Conservation (phyloP, 2,888 invertebrate genomes). For the Pyrochroa serraticornis region DNA sequence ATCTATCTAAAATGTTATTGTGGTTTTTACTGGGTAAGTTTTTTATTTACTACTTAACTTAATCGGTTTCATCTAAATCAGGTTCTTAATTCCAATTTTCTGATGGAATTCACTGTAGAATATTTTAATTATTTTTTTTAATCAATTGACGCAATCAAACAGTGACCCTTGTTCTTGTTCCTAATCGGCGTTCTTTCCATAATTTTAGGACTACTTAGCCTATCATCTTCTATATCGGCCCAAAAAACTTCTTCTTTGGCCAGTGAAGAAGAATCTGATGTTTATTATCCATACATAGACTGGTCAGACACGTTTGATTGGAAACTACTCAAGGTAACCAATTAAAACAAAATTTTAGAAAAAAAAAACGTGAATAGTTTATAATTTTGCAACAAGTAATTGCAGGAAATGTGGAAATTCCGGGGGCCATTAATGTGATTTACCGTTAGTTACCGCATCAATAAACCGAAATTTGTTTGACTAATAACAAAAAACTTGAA, state of each 20-base stretch:
- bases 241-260: not conserved
- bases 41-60: conserved; percentile 2
- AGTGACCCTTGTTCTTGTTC: not conserved
- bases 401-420: too few relatives aligned
- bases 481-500: not conserved
- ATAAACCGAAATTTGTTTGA: too few relatives aligned
- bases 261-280: conserved; percentile 31
- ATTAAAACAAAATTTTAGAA: not conserved
- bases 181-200: not conserved
- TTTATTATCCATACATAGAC: conserved; percentile 42
- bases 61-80: not conserved
- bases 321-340: conserved; percentile 66
- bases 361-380: too few relatives aligned
- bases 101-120: too few relatives aligned
- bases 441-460: too few relatives aligned
- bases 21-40: conserved; percentile 19
- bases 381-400: too few relatives aligned
- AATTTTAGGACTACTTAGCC: conserved; percentile 10
- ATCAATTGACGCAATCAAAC: too few relatives aligned
- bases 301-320: conserved; percentile 69
- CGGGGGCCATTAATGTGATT: too few relatives aligned
- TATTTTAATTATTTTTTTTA: too few relatives aligned
- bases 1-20: conserved; percentile 19
- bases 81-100: not conserved
- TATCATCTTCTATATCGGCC: conserved; percentile 10